phyloP scores from a whole-genome alignment of 2,113 vertebrate genomes.

The Ahaetulla prasina region DNA sequence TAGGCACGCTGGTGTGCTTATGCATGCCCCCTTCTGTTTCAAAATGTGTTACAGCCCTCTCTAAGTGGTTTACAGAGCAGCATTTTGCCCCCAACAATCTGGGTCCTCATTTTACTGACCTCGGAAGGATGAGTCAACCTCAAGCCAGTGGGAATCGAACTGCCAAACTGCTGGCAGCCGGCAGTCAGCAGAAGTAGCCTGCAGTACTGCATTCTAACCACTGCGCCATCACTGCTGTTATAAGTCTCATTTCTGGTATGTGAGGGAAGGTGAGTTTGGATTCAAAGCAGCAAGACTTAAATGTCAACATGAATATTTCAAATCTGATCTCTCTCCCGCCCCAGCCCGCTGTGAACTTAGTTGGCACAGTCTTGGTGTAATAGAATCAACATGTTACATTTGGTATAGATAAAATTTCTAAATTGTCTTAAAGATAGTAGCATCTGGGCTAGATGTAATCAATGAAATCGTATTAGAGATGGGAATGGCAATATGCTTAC shows the following conservation, averaged over 20 bases:
- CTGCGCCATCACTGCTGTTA: too few relatives aligned
- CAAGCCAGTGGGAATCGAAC: too few relatives aligned
- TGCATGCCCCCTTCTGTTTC: too few relatives aligned
- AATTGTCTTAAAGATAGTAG: neutral
- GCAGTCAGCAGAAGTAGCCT: too few relatives aligned
- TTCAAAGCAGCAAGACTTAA: neutral
- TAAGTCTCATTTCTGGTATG: neutral
- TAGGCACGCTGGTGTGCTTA: too few relatives aligned
- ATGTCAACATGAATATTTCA: neutral
- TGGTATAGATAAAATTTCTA: neutral
- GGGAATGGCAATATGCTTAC: neutral
- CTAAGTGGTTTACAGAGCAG: too few relatives aligned
- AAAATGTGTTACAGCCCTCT: too few relatives aligned
- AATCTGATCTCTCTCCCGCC: neutral
- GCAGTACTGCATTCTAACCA: too few relatives aligned
- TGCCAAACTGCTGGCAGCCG: too few relatives aligned
- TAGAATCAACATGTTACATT: neutral
- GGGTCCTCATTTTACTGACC: too few relatives aligned
- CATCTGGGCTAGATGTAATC: neutral
- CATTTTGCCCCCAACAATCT: too few relatives aligned
- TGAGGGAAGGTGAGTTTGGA: neutral
- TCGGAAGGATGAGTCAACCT: too few relatives aligned
- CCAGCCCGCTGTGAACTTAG: neutral
- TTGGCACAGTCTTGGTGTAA: neutral
- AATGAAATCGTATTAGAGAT: neutral